Percentiles rank a stretch among this genome's conserved stretches.
Evolutionary conservation across 1,140 invertebrate species (phyloP).

Genomic region (Grapholita molesta): DNA sequence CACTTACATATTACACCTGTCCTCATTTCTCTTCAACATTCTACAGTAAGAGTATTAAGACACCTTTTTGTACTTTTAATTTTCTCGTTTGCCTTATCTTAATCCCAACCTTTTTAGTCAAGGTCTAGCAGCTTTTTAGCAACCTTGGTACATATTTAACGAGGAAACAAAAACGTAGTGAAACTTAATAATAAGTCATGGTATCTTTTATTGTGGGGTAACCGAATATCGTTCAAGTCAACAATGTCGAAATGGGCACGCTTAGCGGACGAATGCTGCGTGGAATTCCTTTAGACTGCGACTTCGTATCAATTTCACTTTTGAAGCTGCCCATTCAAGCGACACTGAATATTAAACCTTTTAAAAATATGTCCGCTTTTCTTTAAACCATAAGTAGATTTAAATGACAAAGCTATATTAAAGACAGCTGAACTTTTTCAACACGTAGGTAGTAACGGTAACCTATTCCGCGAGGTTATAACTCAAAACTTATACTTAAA

Average conservation of each 20-base stretch:
- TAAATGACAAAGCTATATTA: too few relatives aligned
- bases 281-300: background rate
- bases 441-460: too few relatives aligned
- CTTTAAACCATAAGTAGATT: background rate
- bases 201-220: background rate
- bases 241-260: conserved; percentile 9
- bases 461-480: too few relatives aligned
- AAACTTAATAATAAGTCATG: background rate
- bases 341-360: background rate
- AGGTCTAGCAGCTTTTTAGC: background rate
- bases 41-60: background rate
- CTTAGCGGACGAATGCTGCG: conserved; percentile 1
- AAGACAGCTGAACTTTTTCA: too few relatives aligned
- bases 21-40: background rate
- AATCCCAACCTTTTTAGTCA: conserved; percentile 23
- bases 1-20: background rate
- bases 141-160: background rate
- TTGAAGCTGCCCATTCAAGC: background rate
- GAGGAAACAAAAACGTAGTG: background rate
- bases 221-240: background rate
- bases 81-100: conserved; percentile 42
- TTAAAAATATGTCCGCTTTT: background rate
- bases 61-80: conserved; percentile 42
- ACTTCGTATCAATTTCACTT: background rate
- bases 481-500: too few relatives aligned